phyloP scores from a whole-genome alignment of 2,797 vertebrate species.

The Pogoniulus pusillus region DNA sequence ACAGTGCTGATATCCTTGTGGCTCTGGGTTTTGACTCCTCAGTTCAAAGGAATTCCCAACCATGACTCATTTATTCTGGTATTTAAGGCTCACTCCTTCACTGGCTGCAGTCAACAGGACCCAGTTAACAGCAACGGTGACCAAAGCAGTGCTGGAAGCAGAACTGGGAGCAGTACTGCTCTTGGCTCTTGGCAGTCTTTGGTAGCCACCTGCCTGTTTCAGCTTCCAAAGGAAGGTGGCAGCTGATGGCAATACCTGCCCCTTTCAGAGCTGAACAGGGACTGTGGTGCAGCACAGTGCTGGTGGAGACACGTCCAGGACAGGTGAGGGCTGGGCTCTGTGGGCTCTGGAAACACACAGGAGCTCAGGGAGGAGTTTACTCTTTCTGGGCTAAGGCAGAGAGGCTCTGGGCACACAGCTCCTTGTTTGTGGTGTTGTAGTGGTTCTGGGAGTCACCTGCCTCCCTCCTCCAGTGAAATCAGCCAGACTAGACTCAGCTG shows the following conservation, averaged over 20 bases:
- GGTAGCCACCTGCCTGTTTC: neutral
- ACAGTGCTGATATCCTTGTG: neutral
- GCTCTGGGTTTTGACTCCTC: constrained; percentile 26
- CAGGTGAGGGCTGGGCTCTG: too few relatives aligned
- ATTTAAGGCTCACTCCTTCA: constrained; percentile 14
- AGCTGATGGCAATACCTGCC: too few relatives aligned
- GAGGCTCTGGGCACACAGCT: too few relatives aligned
- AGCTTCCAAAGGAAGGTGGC: neutral
- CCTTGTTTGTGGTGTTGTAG: too few relatives aligned
- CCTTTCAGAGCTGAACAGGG: too few relatives aligned
- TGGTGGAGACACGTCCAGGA: neutral
- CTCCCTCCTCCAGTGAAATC: too few relatives aligned
- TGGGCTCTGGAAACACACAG: too few relatives aligned
- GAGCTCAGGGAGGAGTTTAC: too few relatives aligned
- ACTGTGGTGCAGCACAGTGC: neutral
- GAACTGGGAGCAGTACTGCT: neutral
- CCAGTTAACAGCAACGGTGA: neutral
- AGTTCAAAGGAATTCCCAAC: constrained; percentile 55
- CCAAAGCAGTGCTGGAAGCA: too few relatives aligned
- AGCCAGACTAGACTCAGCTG: too few relatives aligned
- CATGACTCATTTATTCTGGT: constrained; percentile 32
- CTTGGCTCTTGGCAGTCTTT: neutral
- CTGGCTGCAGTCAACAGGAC: neutral
- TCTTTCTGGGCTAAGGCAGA: too few relatives aligned
- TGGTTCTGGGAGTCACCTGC: too few relatives aligned